Conservation (phyloP, 2,113 vertebrate species). For the Thamnaconus septentrionalis region DNA sequence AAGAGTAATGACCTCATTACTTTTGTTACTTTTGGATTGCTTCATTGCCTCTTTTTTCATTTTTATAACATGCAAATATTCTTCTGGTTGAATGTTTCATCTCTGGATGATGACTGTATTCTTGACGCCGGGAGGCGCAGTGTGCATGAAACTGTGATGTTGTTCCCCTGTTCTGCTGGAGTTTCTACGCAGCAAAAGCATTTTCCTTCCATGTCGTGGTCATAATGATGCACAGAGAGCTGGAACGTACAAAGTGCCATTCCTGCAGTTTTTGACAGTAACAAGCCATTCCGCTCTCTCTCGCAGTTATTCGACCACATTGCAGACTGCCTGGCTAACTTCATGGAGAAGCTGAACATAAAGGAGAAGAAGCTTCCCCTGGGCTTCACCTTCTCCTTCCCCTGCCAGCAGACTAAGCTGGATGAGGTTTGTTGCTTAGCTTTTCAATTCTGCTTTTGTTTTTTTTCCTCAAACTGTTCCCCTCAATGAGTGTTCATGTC, state of each 20-base stretch:
- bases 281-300: conserved; percentile 12
- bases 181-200: too few relatives aligned
- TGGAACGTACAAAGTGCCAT: background rate
- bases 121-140: too few relatives aligned
- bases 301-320: conserved; percentile 95
- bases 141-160: too few relatives aligned
- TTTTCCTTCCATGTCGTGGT: too few relatives aligned
- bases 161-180: too few relatives aligned
- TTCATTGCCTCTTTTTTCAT: too few relatives aligned
- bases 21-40: too few relatives aligned
- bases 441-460: background rate
- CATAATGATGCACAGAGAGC: too few relatives aligned
- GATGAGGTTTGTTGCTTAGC: conserved; percentile 84
- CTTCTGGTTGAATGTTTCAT: too few relatives aligned
- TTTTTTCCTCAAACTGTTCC: background rate
- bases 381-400: conserved; percentile 97
- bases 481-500: background rate
- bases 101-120: too few relatives aligned
- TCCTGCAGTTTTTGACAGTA: background rate
- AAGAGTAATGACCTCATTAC: too few relatives aligned
- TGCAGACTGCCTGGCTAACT: conserved; percentile 88
- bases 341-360: conserved; percentile 90
- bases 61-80: too few relatives aligned
- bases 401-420: conserved; percentile 89
- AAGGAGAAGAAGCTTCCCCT: conserved; percentile 93